Evolutionary conservation across 2,888 invertebrate species (phyloP).

Genomic region (Mythimna pallens): DNA sequence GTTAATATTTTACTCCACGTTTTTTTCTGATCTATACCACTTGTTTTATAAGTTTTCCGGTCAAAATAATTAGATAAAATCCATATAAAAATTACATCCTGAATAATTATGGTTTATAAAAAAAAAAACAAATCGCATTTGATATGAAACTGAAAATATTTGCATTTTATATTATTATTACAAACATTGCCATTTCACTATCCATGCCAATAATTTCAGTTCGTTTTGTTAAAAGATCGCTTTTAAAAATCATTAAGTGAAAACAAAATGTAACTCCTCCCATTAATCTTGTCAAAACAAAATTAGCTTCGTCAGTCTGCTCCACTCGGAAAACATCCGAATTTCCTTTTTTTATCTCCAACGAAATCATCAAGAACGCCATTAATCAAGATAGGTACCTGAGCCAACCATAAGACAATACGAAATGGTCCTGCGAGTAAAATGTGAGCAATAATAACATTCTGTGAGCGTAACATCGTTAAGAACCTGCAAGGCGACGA

Average conservation of each 20-base stretch:
- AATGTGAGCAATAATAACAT: conserved; percentile 75
- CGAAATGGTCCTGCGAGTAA: conserved; percentile 55
- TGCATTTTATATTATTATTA: too few relatives aligned
- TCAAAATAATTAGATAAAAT: too few relatives aligned
- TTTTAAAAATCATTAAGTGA: conserved; percentile 16
- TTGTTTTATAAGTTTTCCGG: background rate
- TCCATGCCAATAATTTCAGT: background rate
- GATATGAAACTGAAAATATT: background rate
- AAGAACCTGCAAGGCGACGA: conserved; percentile 71
- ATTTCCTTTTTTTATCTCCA: conserved; percentile 49
- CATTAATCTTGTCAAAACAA: conserved; percentile 61
- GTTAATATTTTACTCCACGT: too few relatives aligned
- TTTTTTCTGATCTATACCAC: background rate
- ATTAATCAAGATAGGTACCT: conserved; percentile 60
- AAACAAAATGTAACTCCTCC: conserved; percentile 35
- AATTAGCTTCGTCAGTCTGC: conserved; percentile 51
- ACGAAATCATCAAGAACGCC: conserved; percentile 49
- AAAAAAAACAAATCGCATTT: background rate
- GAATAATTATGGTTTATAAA: background rate
- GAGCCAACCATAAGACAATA: conserved; percentile 53
- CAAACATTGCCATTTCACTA: background rate
- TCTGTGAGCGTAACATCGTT: conserved; percentile 73
- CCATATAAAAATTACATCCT: too few relatives aligned
- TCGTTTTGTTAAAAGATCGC: background rate
- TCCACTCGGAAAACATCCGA: conserved; percentile 37